Conservation (phyloP, 1,140 invertebrate species). For the Trichonephila clavipes region DNA sequence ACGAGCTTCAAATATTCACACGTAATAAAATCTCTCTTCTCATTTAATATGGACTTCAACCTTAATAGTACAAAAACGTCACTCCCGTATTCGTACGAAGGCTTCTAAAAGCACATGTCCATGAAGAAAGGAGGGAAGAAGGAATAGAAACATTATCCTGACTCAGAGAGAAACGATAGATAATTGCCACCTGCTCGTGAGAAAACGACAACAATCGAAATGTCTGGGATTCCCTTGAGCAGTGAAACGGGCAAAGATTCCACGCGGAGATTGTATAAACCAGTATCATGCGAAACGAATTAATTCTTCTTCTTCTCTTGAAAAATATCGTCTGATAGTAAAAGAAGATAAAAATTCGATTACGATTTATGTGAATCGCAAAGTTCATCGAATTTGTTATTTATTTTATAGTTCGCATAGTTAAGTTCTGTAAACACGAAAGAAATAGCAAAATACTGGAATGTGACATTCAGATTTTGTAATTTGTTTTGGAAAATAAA, state of each 20-base stretch:
- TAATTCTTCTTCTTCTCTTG: not conserved
- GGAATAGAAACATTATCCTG: slow-evolving; percentile 10
- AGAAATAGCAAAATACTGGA: no score
- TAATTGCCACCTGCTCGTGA: slow-evolving; percentile 61
- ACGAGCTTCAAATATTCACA: no score
- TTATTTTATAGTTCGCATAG: no score
- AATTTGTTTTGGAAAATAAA: no score
- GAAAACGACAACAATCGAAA: slow-evolving; percentile 17
- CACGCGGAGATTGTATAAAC: not conserved
- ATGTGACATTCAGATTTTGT: no score
- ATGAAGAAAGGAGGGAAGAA: not conserved
- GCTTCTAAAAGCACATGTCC: not conserved
- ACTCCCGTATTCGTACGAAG: not conserved
- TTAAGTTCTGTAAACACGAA: no score
- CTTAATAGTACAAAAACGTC: no score
- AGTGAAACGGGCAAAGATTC: slow-evolving; percentile 1
- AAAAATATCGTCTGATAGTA: not conserved
- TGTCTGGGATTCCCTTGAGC: slow-evolving; percentile 37
- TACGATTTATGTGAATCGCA: no score
- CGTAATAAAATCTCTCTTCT: not conserved
- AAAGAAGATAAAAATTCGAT: not conserved
- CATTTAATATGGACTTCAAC: not conserved
- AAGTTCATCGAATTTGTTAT: no score
- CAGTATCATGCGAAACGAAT: not conserved
- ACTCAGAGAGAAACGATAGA: not conserved